A percentile compares a stretch with the other conserved stretches of the same genome.
Evolutionary conservation across 2,888 invertebrate species (phyloP).

Genomic region (Calameuta filiformis): DNA sequence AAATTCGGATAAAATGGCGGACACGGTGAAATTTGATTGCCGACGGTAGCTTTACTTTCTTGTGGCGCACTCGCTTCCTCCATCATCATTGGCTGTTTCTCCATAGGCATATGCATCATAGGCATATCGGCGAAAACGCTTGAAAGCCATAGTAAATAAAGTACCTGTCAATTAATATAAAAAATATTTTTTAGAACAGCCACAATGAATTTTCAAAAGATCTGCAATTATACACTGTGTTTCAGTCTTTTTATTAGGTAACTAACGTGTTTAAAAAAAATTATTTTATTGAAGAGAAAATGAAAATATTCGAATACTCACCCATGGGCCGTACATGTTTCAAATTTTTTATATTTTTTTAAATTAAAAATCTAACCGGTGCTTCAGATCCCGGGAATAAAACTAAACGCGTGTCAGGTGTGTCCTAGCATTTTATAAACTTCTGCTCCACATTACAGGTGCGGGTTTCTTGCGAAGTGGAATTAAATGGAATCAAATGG

Average conservation of each 20-base stretch:
- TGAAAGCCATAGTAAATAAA: conserved; percentile 53
- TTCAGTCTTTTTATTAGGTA: no score
- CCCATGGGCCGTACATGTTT: conserved; percentile 45
- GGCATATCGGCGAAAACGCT: conserved; percentile 39
- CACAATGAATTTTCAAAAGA: background rate
- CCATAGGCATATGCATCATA: conserved; percentile 37
- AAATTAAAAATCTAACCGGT: conserved; percentile 9
- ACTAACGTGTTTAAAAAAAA: background rate
- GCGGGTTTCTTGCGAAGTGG: conserved; percentile 30
- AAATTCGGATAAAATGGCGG: conserved; percentile 46
- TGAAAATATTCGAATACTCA: conserved; percentile 26
- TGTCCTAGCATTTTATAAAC: conserved; percentile 60
- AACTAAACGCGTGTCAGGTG: conserved; percentile 50
- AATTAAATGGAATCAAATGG: conserved; percentile 38
- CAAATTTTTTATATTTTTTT: conserved; percentile 9
- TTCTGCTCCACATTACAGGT: conserved; percentile 47
- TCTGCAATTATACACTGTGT: background rate
- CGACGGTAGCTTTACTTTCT: conserved; percentile 40
- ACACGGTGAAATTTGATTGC: conserved; percentile 44
- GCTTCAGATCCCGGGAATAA: conserved; percentile 34
- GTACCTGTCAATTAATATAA: conserved; percentile 38
- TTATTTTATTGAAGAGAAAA: background rate
- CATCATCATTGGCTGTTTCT: conserved; percentile 22
- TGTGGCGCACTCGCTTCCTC: conserved; percentile 36
- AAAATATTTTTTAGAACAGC: background rate